Evolutionary conservation across 2,797 vertebrate genomes (phyloP), one percentile per base, ranked within the genome.

Genomic region (Coregonus ussuriensis): DNA sequence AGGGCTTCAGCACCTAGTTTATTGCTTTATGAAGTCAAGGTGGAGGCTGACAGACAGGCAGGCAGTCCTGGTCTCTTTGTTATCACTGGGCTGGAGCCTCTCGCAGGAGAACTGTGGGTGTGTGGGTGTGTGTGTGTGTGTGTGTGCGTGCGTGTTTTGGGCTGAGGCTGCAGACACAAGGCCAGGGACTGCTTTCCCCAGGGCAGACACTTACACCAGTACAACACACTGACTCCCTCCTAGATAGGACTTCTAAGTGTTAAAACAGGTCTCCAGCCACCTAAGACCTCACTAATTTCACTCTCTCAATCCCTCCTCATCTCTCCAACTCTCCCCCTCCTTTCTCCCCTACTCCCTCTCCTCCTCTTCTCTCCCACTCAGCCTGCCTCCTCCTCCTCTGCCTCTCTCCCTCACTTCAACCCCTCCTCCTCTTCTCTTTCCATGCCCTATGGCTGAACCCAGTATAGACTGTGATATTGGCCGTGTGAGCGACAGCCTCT

Each of bases 401-500:
- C 63, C 14, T 33, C 37, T 69, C 47, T n/a, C 29, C 59, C 9
- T 1, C 65, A 25, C 25, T 18, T 21, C 51, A 54, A 16, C 35
- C n/a, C 33, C n/a, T 67, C 71, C 69, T 15, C n/a, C 76, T 51
- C 59, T 69, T 69, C 74, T 73, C 76, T 76, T 79, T 82, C 72
- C 18, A 71, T 89, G 85, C 83, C 91, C 91, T 82, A 86, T 68
- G 85, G 81, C 85, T 93, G 91, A 93, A 92, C 90, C 86, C 83
- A 16, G 74, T 86, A 86, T 85, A 81, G 86, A 87, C 89, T 91
- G 85, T 90, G 89, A 89, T 90, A 89, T 91, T 90, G 89, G 85
- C 82, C 89, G 88, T 88, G 88, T 90, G 88, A 90, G 90, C 89
- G 89, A 91, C 88, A 85, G 85, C 85, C 87, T 85, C 75, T 72